phyloP scores from a whole-genome alignment of 2,888 invertebrate genomes.

The Thera obeliscata region DNA sequence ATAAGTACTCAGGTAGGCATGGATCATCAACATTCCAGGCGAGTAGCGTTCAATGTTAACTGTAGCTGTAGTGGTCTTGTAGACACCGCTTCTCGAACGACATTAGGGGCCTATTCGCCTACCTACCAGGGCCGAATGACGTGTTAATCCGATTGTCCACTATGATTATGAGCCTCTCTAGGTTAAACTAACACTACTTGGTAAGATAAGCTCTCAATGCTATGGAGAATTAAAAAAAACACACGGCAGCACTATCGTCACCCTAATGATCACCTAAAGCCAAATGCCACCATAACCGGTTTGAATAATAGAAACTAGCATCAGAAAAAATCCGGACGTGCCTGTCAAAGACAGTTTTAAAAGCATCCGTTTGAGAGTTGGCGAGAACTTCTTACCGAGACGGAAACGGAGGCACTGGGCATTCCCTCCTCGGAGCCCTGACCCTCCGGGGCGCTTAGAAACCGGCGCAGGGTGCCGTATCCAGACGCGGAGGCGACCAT shows the following conservation, averaged over 20 bases:
- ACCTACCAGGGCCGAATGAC: background rate
- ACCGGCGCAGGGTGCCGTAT: constrained; percentile 80
- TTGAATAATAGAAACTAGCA: background rate
- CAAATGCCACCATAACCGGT: background rate
- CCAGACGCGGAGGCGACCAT: constrained; percentile 82
- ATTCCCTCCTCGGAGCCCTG: constrained; percentile 61
- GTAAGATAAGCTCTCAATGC: too few relatives aligned
- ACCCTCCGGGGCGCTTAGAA: constrained; percentile 78
- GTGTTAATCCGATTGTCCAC: background rate
- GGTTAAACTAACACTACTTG: background rate
- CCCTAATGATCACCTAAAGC: too few relatives aligned
- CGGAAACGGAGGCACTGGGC: constrained; percentile 74
- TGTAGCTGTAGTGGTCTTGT: constrained; percentile 32
- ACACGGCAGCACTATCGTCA: too few relatives aligned
- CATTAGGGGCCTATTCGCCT: constrained; percentile 15
- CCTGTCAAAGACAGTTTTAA: background rate
- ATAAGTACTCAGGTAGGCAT: constrained; percentile 49
- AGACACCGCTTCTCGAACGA: constrained; percentile 26
- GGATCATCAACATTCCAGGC: constrained; percentile 65
- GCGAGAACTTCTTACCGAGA: constrained; percentile 68
- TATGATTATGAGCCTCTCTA: background rate
- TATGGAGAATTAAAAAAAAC: too few relatives aligned
- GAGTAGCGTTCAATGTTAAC: constrained; percentile 52
- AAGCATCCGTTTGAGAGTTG: background rate
- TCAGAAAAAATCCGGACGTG: background rate